These are phyloP conservation scores for Cetoscarus ocellatus DNA, from an alignment of 2,797 vertebrate genomes.

Conservation along the genomic window DNA sequence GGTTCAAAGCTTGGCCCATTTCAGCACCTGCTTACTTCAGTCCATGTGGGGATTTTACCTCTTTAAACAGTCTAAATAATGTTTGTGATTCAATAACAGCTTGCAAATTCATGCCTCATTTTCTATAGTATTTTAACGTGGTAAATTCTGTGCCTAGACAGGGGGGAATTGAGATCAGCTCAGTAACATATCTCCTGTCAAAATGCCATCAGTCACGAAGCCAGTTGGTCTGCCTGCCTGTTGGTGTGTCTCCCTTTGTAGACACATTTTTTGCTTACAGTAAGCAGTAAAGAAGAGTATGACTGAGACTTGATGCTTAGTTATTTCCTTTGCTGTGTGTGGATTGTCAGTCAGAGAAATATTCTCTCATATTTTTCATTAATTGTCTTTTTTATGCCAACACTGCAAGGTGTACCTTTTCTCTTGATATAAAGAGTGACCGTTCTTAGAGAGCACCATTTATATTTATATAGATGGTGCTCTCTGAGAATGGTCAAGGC, in stretches of 20 bases:
- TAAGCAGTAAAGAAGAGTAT: conserved; percentile 2
- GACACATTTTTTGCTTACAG: conserved; percentile 8
- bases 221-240: not conserved
- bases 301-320: conserved; percentile 18
- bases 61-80: not conserved
- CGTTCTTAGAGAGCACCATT: too few relatives aligned
- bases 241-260: not conserved
- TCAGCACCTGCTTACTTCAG: conserved; percentile 81
- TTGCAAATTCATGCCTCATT: not conserved
- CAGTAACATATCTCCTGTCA: not conserved
- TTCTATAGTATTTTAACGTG: too few relatives aligned
- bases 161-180: not conserved
- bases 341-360: not conserved
- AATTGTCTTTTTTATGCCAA: not conserved
- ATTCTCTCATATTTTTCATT: conserved; percentile 5
- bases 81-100: conserved; percentile 7
- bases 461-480: too few relatives aligned
- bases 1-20: conserved; percentile 65
- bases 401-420: not conserved
- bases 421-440: too few relatives aligned
- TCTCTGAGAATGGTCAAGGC: too few relatives aligned
- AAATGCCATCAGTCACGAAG: conserved; percentile 5
- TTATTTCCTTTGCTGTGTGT: not conserved
- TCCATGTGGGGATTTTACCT: conserved; percentile 48
- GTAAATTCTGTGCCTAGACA: not conserved